Base-by-base conservation (phyloP, 2,888 invertebrate species). In the Drosophila ustulata region DNA sequence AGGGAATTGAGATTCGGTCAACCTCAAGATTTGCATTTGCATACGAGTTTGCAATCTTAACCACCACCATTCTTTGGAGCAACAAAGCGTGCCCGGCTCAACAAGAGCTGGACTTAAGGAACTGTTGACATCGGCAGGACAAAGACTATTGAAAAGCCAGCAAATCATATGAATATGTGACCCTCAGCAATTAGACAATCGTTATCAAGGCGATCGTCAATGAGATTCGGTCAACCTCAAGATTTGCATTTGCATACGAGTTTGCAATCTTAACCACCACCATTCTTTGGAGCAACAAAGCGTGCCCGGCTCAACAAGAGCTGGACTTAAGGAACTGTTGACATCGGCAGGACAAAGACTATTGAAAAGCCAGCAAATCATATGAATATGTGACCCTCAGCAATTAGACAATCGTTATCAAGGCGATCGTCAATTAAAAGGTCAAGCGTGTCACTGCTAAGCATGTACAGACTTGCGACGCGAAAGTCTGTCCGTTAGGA, bases 181-280 rank as follows among this genome's bases (percentile, higher is more conserved):
- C 37, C 49, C 61, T 41, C 18, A 52, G 64, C 69, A 80, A 87
- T 85, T 78, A 68, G 67, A 66, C 58, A 58, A 66, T 79, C 66
- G 58, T 65, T 67, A 70, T 82, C 47, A 75, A 67, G 66, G 18
- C 55, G 50, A 77, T 72, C 64, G 62, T 53, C 72, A 83, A 83
- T 83, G n/a, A n/a, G n/a, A n/a, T n/a, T n/a, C n/a, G n/a, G n/a
- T 78, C 77, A 83, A 83, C 82, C 89, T 63, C 76, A 88, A 74
- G 71, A 82, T 75, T 56, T 67, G 59, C 58, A 74, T 88, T 82
- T 83, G 86, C 82, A 88, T 88, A 79, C 53, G 58, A 49, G 37
- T n/a, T 4, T 11, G 11, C 11, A 58, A 65, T 75, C 49, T 45
- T 6, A 39, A 13, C 39, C 6, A 41, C 39, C 30, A 56, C 26